Evolutionary conservation across 1,140 invertebrate species (phyloP).

Genomic region (Zaprionus lachaisei): DNA sequence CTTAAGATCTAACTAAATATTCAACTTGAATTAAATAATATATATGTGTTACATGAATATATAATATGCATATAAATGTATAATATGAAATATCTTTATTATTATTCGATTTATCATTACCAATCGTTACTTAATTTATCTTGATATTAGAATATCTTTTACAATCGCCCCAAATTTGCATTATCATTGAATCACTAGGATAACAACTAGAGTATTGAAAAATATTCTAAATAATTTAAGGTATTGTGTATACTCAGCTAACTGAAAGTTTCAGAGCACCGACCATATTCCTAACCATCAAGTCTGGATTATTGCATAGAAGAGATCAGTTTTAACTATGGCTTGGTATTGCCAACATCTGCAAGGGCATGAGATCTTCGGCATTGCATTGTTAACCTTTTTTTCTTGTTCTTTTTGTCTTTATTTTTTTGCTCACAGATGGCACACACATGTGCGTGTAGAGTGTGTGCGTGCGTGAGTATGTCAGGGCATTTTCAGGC

Average conservation of each 20-base stretch:
- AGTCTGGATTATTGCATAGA: neutral
- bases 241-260: neutral
- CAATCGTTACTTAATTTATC: neutral
- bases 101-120: neutral
- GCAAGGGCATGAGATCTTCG: neutral
- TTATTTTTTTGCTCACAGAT: slow-evolving; percentile 45
- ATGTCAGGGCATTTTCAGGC: slow-evolving; percentile 71
- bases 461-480: slow-evolving; percentile 28
- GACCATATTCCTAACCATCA: too few relatives aligned
- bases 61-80: too few relatives aligned
- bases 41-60: too few relatives aligned
- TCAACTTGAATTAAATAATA: too few relatives aligned
- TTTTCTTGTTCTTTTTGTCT: neutral
- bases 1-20: too few relatives aligned
- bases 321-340: neutral
- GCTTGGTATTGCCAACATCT: neutral
- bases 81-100: neutral
- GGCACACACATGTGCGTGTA: slow-evolving; percentile 19
- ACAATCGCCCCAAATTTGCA: neutral
- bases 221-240: neutral
- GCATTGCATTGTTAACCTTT: neutral
- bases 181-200: neutral
- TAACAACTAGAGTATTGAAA: too few relatives aligned
- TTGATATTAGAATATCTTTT: accelerated
- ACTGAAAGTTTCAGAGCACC: too few relatives aligned